Base-by-base conservation (phyloP, 1,140 invertebrate species). In the Ceratina japonica region DNA sequence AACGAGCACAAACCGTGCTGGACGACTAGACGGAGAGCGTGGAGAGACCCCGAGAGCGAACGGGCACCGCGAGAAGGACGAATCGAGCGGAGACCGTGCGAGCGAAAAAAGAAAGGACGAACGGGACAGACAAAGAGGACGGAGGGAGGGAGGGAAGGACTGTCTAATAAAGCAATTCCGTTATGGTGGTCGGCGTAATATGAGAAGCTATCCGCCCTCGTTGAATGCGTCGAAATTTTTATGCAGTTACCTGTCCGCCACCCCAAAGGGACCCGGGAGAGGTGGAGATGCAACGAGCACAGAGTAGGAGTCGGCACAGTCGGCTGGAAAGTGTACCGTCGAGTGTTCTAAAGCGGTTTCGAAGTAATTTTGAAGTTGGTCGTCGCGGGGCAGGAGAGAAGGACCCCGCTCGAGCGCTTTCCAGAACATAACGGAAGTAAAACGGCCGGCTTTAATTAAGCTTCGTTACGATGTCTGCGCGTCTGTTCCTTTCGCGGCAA, bases 101-200 rank as follows among this genome's bases (percentile, higher is more conserved):
- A 54, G 54, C 16, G 66, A n/a, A 13, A 0, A 31, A 16, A 31
- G 15, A 8, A 22, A 52, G 83, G 83, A 72, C 54, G 81, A 85
- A 56, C 63, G 59, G 18, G 8, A 51, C 81, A 81, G 77, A 56
- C 54, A 75, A 80, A 76, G 80, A 76, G 75, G 81, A 59, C 83
- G 27, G 24, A 69, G 18, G 3, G 24, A 51, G 58, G 31, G 37
- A 13, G 24, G n/a, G n/a, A 56, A 80, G 82, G 62, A 54, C 78
- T 68, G 84, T 90, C 87, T 91, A 91, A 92, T 91, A 92, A 92
- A 92, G 90, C 90, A 91, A 92, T 92, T 92, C 90, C 90, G 90
- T 90, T 91, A 89, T 90, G 87, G 86, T 87, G 72, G 86, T 64
- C 77, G 87, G 89, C 88, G 91, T 92, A 92, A 92, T 87, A 91